A percentile compares a stretch with the other conserved stretches of the same genome.
These are phyloP conservation scores for Ictidomys tridecemlineatus DNA, from an alignment of 2,113 vertebrate species.

Conservation along the genomic window DNA sequence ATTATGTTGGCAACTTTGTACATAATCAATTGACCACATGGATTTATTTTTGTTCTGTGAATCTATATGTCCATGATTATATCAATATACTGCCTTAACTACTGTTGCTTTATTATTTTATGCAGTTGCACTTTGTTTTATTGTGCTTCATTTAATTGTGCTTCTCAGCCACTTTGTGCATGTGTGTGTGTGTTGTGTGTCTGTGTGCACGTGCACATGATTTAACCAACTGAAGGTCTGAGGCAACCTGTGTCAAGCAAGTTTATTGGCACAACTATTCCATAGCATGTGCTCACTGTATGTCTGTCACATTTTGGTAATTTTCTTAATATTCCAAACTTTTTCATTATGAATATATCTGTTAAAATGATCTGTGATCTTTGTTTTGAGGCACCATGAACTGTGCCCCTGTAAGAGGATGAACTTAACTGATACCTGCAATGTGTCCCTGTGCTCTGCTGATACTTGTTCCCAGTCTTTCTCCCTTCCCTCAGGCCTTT, in stretches of 20 bases:
- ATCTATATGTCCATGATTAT: not conserved
- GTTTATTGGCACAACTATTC: too few species aligned
- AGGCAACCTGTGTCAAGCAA: too few species aligned
- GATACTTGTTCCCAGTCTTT: not conserved
- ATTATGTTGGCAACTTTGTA: not conserved
- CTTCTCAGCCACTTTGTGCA: not conserved
- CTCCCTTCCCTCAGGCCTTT: not conserved
- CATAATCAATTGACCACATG: not conserved
- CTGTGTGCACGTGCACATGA: too few species aligned
- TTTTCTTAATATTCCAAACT: not conserved
- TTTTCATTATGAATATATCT: not conserved
- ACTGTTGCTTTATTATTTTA: not conserved
- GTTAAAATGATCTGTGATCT: not conserved
- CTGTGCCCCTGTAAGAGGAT: not conserved
- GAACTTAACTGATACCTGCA: not conserved
- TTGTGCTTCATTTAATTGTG: not conserved
- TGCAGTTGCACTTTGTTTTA: not conserved
- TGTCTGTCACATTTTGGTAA: not conserved
- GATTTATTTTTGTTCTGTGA: not conserved
- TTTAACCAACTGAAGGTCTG: not conserved
- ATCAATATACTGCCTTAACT: not conserved
- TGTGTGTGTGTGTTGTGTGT: too few species aligned
- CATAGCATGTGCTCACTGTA: not conserved
- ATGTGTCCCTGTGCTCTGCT: not conserved
- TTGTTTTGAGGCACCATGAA: not conserved